Evolutionary conservation across 2,113 vertebrate genomes (phyloP).

Genomic region (Haplochromis burtoni): DNA sequence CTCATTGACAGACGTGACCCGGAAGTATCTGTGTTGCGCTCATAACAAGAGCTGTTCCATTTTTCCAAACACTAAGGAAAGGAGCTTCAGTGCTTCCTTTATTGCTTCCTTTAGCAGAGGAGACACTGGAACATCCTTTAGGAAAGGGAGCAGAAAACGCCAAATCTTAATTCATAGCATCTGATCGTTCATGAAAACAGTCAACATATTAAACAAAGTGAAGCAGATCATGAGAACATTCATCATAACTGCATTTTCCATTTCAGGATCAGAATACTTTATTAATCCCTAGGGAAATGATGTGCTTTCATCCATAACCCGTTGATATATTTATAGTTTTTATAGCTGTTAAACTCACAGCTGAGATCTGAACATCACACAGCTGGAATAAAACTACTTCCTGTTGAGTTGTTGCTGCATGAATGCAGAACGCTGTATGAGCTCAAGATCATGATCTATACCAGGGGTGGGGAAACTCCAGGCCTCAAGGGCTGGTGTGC

Average conservation of each 20-base stretch:
- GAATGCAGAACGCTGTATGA: background rate
- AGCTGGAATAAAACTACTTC: background rate
- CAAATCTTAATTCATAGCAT: background rate
- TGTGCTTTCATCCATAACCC: background rate
- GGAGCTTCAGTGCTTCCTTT: background rate
- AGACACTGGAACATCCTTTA: background rate
- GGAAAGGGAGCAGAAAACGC: background rate
- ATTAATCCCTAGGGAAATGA: background rate
- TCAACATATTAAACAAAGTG: background rate
- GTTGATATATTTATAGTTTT: background rate
- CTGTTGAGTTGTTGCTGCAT: background rate
- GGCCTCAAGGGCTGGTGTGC: background rate
- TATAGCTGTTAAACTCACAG: background rate
- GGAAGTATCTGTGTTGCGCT: background rate
- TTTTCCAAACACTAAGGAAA: background rate
- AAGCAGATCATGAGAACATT: background rate
- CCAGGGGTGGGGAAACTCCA: background rate
- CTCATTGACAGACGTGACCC: background rate
- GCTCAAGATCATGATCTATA: background rate
- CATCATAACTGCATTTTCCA: background rate
- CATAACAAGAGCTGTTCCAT: background rate
- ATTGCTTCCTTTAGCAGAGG: background rate
- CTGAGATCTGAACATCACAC: background rate
- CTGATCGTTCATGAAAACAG: background rate
- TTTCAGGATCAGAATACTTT: background rate